Conservation (phyloP, 1,140 invertebrate species). For the Teleopsis dalmanni region DNA sequence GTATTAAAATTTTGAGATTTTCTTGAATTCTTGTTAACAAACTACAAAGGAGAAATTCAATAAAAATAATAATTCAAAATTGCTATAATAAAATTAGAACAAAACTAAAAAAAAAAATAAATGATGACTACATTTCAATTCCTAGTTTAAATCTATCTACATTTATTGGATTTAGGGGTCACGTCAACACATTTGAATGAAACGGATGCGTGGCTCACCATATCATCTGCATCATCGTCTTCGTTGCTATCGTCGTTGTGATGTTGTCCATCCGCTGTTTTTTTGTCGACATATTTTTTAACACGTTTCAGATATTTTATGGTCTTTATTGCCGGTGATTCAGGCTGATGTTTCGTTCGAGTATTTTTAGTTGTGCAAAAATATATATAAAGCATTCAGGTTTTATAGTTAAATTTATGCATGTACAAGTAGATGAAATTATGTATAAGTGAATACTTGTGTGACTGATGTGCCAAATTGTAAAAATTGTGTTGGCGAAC, state of each 20-base stretch:
- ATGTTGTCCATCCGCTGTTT: slow-evolving; percentile 31
- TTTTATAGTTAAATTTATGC: neutral
- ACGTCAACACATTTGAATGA: no score
- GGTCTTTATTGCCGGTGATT: slow-evolving; percentile 40
- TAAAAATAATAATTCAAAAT: no score
- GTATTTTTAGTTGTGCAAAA: no score
- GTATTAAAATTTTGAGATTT: no score
- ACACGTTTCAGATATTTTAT: slow-evolving; percentile 42
- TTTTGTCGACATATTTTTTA: slow-evolving; percentile 44
- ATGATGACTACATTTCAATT: no score
- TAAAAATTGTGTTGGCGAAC: neutral
- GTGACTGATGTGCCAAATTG: neutral
- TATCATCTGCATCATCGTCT: slow-evolving; percentile 50
- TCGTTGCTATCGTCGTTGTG: slow-evolving; percentile 26
- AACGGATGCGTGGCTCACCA: slow-evolving; percentile 46
- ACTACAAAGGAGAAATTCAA: no score
- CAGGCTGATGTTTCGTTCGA: slow-evolving; percentile 23
- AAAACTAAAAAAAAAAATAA: no score
- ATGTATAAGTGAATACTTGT: neutral
- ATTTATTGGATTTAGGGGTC: no score
- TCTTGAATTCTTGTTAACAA: no score
- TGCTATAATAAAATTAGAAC: no score
- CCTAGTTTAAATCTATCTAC: no score
- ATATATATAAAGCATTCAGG: neutral
- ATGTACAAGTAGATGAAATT: neutral